Evolutionary conservation across 2,888 invertebrate species (phyloP), one percentile per base, ranked within the genome.

Genomic region (Penaeus monodon): DNA sequence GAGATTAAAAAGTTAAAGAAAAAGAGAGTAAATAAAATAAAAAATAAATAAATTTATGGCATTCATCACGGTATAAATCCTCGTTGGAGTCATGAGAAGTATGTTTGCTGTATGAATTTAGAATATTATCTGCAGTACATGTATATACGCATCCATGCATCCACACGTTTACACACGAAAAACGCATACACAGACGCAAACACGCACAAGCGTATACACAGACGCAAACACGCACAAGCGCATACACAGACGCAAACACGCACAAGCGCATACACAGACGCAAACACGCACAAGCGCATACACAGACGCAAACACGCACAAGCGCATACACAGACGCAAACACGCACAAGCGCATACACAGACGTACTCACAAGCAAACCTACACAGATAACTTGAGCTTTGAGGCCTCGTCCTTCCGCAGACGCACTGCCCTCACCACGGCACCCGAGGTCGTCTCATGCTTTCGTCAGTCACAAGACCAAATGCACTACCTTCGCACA

Each of bases 131-230:
- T 17, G 57, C 17, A 57, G 3, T 17, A 57, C 3, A 78, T 57
- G 57, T 20, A 49, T n/a, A 78, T 27, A 1, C 0, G n/a, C 10
- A 78, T 63, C 57, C 49, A 63, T 63, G 22, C 80, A 65, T 17
- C 57, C 65, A n/a, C 7, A 63, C 80, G 65, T n/a, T 29, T 29
- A 33, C 27, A 20, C 38, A 64, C 29, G 20, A 57, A 65, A 6
- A 4, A 38, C 14, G 63, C 64, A 64, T 29, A 80, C 64, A 80
- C 80, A 64, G 8, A 29, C 80, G 64, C 64, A 80, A n/a, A n/a
- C 80, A 80, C 1, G 65, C 65, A 64, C 24, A 77, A 24, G 57
- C 22, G 1, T n/a, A 77, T 22, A 38, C 77, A n/a, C 38, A 33
- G 24, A 77, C 38, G 33, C 7, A n/a, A n/a, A n/a, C n/a, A n/a